Base-by-base conservation (phyloP, 2,797 vertebrate species). In the Diplodus sargus region DNA sequence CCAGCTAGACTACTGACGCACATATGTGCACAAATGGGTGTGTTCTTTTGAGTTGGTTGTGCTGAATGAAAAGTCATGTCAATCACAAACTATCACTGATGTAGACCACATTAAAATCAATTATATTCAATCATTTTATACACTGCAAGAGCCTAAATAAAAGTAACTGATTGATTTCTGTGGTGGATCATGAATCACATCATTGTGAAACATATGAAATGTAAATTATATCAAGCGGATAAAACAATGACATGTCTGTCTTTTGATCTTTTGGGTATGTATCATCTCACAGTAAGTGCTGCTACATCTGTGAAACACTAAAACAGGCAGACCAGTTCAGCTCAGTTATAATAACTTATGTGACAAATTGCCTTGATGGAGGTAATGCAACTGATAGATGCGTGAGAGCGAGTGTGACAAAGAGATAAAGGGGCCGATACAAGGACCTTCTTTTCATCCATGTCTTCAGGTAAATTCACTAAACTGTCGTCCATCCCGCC, bases 391-490 rank as follows among this genome's bases (percentile, higher is more conserved):
- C 59, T 68, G 20, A 58, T 23, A 34, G 34, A 69, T 74, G 66
- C 3, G 1, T 76, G 42, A 47, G 71, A 80, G 28, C 11, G 39
- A n/a, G 25, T 30, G 43, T 62, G 66, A 70, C 45, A 49, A 49
- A 42, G 61, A 68, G 43, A 58, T 34, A 53, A 18, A 42, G 3
- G 13, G 17, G 12, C 4, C 45, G 52, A 60, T 54, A 67, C 43
- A 57, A 39, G 45, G 30, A 49, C 8, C 15, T 79, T 63, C 25
- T 66, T 64, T 16, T 75, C 74, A 70, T 48, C 30, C 5, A 7
- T 73, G 39, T 66, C 49, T 67, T 65, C 54, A 79, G 70, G 73
- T 89, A 67, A 63, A 69, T 22, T 67, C n/a, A 71, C 11, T 70
- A 67, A 76, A 54, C 70, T 63, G 53, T 76, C 76, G 25, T 83